phyloP scores from a whole-genome alignment of 2,888 invertebrate genomes.

The Aporophyla lueneburgensis region DNA sequence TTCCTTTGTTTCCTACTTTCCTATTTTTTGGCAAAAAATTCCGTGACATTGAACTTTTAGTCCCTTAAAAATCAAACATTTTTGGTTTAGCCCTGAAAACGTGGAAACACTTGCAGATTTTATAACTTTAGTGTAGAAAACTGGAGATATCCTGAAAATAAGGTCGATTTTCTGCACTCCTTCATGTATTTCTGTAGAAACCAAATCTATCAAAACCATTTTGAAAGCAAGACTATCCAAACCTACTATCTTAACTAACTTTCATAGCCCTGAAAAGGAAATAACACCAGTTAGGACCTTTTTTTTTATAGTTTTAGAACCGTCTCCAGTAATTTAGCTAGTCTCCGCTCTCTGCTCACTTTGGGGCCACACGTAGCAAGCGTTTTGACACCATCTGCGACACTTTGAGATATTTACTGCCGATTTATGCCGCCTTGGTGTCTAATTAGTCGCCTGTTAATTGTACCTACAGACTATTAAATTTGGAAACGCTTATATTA shows the following conservation, averaged over 20 bases:
- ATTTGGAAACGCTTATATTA: conserved; percentile 55
- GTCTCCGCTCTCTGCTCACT: conserved; percentile 34
- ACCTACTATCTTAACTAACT: background rate
- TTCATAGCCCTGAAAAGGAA: too few species aligned
- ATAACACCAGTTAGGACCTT: background rate
- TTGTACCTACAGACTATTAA: conserved; percentile 65
- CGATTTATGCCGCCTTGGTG: conserved; percentile 80
- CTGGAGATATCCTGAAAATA: background rate
- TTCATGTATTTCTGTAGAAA: background rate
- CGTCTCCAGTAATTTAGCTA: conserved; percentile 8
- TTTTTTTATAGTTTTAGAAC: background rate
- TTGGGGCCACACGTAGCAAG: conserved; percentile 66
- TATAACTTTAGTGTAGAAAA: too few species aligned
- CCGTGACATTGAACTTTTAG: too few species aligned
- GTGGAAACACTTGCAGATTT: too few species aligned
- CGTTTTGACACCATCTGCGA: conserved; percentile 83
- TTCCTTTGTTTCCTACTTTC: too few species aligned
- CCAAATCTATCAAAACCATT: background rate
- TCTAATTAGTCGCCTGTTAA: conserved; percentile 77
- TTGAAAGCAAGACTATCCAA: background rate
- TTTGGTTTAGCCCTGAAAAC: background rate
- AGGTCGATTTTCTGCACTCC: background rate
- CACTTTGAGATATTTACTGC: conserved; percentile 83
- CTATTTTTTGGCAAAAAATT: background rate
- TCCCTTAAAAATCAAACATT: background rate